Evolutionary conservation across 2,888 invertebrate genomes (phyloP).

Genomic region (Conomelus anceps): DNA sequence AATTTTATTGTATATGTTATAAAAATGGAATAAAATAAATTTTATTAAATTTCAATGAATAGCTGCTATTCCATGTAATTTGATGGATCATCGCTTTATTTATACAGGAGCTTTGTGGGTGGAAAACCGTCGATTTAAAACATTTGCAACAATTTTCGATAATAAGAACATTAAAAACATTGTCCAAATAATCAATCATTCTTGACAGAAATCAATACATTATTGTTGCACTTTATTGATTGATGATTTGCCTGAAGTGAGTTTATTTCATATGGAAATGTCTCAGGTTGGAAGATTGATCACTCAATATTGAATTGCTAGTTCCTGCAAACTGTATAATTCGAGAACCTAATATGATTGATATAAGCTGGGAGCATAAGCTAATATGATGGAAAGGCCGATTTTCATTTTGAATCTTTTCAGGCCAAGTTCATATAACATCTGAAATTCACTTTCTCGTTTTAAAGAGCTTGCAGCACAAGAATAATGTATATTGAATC

Average conservation of each 20-base stretch:
- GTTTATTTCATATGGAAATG: neutral
- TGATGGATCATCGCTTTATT: too few species aligned
- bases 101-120: neutral
- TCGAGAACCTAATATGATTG: neutral
- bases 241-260: neutral
- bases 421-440: neutral
- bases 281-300: neutral
- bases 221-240: neutral
- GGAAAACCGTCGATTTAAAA: neutral
- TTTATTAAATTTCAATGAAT: too few species aligned
- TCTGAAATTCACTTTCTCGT: neutral
- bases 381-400: neutral
- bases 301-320: neutral
- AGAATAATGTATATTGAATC: neutral
- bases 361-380: neutral
- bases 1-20: too few species aligned
- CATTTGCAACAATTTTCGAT: neutral
- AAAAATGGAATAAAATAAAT: too few species aligned
- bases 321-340: neutral
- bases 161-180: neutral
- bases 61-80: too few species aligned
- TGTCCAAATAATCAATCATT: neutral
- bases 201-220: neutral
- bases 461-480: neutral
- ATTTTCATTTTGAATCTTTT: neutral